Evolutionary conservation across 2,797 vertebrate genomes (phyloP), one percentile per base, ranked within the genome.

Genomic region (Rhyacichthys aspro): DNA sequence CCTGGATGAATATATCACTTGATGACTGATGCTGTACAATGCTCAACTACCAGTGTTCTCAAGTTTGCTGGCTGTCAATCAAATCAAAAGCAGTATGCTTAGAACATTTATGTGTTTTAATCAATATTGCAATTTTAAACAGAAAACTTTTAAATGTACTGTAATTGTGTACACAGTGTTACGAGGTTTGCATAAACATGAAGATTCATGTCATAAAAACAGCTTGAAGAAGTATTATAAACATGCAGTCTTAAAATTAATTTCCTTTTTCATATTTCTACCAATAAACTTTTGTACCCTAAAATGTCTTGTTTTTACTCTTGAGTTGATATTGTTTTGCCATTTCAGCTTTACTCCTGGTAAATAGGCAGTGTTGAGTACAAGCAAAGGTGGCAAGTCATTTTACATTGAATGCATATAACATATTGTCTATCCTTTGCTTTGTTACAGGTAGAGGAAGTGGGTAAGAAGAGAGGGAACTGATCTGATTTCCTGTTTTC

Each of bases 191-290:
- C 73, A 78, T 81, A 62, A 76, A 85, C 50, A 70, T 80, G 70
- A 60, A 72, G 73, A 68, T 79, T 80, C 72, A 83, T 83, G 84
- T 79, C 78, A 64, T 84, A 9, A 52, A 70, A 79, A 78, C 63
- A 69, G 81, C 74, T 83, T 67, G 64, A 83, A 73, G 67, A 83
- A 72, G 67, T 49, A 43, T 82, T 74, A 78, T 77, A 17, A 77
- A 88, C 86, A 78, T 77, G 67, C 78, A 81, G 86, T 90, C 83
- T 88, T 89, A 81, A 82, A 80, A 80, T 63, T 42, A 64, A 78
- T 86, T 89, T 84, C 71, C 43, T 84, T 89, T 87, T 88, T 65
- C 85, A 88, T 88, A 90, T 90, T 91, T 91, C 87, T 91, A 89
- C 76, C 76, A 91, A 91, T 90, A 90, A 90, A 89, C 70, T 89